Evolutionary conservation across 35 echinoderm and acorn worm genomes (phyloP).

Genomic region (Apostichopus japonicus): DNA sequence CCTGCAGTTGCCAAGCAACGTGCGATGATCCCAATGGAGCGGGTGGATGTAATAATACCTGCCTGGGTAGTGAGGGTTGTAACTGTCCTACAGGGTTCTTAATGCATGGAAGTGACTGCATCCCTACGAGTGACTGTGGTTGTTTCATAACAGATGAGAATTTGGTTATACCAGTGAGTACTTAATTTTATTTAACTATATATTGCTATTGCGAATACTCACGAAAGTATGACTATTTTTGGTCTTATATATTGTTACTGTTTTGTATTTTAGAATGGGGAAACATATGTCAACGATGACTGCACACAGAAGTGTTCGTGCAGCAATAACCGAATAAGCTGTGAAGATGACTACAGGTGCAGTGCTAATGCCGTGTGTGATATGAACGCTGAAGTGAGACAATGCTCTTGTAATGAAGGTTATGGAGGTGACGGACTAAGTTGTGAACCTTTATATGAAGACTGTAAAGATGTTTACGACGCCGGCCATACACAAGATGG

Average conservation of each 20-base stretch:
- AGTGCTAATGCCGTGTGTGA: not conserved
- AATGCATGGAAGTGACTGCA: not conserved
- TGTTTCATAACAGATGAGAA: not conserved
- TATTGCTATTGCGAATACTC: too few relatives aligned
- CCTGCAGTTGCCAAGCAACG: not conserved
- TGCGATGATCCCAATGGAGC: too few relatives aligned
- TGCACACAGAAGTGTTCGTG: not conserved
- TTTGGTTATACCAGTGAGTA: not conserved
- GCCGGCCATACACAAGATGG: not conserved
- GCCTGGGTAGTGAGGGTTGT: not conserved
- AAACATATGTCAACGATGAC: not conserved
- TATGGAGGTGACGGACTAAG: not conserved
- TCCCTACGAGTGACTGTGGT: not conserved
- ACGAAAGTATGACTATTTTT: too few relatives aligned
- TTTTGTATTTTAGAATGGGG: not conserved
- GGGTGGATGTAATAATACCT: not conserved
- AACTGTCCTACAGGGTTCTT: not conserved
- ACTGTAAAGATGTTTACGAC: not conserved
- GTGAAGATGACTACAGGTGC: not conserved
- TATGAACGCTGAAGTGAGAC: not conserved
- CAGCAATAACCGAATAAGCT: not conserved
- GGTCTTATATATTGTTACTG: too few relatives aligned
- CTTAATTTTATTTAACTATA: too few relatives aligned
- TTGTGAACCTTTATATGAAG: not conserved
- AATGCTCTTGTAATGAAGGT: constrained; percentile 1